phyloP scores from a whole-genome alignment of 2,888 invertebrate species.

The Cybosia mesomella region DNA sequence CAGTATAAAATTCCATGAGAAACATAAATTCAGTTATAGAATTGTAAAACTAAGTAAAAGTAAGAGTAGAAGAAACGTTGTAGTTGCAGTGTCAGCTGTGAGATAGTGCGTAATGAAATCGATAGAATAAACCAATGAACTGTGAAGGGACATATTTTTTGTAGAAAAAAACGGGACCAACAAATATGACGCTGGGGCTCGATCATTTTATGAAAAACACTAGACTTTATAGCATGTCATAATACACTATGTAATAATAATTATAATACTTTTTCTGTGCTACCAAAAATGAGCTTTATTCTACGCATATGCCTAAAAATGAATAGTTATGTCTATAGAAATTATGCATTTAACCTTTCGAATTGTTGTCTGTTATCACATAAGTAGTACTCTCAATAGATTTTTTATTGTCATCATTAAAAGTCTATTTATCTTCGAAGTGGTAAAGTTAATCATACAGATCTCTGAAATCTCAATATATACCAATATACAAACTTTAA shows the following conservation, averaged over 20 bases:
- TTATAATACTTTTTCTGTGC: slow-evolving; percentile 28
- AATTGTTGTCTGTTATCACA: slow-evolving; percentile 45
- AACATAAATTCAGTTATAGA: slow-evolving; percentile 80
- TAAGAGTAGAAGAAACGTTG: slow-evolving; percentile 79
- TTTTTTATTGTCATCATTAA: slow-evolving; percentile 43
- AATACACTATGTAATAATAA: slow-evolving; percentile 13
- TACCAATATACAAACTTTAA: slow-evolving; percentile 25
- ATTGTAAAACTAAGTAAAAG: slow-evolving; percentile 78
- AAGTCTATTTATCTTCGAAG: slow-evolving; percentile 39
- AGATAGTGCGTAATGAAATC: slow-evolving; percentile 67
- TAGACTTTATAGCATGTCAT: slow-evolving; percentile 41
- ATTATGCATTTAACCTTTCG: slow-evolving; percentile 40
- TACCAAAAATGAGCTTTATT: slow-evolving; percentile 43
- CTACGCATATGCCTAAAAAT: slow-evolving; percentile 32
- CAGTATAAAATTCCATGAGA: slow-evolving; percentile 65
- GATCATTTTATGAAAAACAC: slow-evolving; percentile 50
- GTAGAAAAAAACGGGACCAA: slow-evolving; percentile 77
- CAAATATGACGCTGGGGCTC: slow-evolving; percentile 58
- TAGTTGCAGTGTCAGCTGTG: slow-evolving; percentile 81
- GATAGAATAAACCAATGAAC: slow-evolving; percentile 35
- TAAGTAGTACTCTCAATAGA: slow-evolving; percentile 46
- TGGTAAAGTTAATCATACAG: slow-evolving; percentile 29
- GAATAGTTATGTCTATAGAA: slow-evolving; percentile 40
- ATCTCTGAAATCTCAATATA: slow-evolving; percentile 37
- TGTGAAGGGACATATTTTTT: slow-evolving; percentile 63